Base-by-base conservation (phyloP, 1,140 invertebrate genomes). In the Littorina saxatilis region DNA sequence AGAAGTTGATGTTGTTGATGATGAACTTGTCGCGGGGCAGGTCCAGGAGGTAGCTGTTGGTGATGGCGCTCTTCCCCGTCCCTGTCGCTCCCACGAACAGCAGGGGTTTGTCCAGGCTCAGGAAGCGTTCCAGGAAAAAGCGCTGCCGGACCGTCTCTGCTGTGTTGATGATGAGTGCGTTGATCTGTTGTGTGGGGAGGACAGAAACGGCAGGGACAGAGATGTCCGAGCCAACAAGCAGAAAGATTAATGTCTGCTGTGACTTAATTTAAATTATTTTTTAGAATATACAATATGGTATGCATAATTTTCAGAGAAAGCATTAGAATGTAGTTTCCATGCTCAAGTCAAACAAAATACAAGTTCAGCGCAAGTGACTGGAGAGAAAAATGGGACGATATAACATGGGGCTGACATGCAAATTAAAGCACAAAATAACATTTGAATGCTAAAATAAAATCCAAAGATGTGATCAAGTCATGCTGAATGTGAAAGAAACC, bases 1-100 rank as follows among this genome's bases (percentile, higher is more conserved):
- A 93, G 84, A 93, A 92, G 83, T 91, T 92, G n/a, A 93, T 86
- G 83, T 91, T 92, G 84, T 87, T 91, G 61, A 90, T 88, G 37
- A 91, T 87, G 82, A 88, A 92, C 82, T 91, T 90, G 80, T 92
- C 90, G 73, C 87, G 88, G 4, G 90, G 90, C n/a, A 92, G 84
- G 74, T 81, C 75, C 7, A 90, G 85, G 15, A 93, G 83, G 85
- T 88, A 92, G 78, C 87, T 90, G 81, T 92, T 92, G 58, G 91
- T 92, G 78, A 92, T 92, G 63, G 91, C 91, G 50, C 87, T 90
- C 82, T 92, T 93, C 20, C 91, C 92, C 0, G 91, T 93, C 13
- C 91, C 92, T 13, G 91, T 92, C 0, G 91, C 90, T 0, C 92
- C 92, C 66, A 92, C 91, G 85, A 92, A 91, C 63, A 92, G 83